Evolutionary conservation across 2,797 vertebrate species (phyloP).

Genomic region (Phataginus tetradactyla): DNA sequence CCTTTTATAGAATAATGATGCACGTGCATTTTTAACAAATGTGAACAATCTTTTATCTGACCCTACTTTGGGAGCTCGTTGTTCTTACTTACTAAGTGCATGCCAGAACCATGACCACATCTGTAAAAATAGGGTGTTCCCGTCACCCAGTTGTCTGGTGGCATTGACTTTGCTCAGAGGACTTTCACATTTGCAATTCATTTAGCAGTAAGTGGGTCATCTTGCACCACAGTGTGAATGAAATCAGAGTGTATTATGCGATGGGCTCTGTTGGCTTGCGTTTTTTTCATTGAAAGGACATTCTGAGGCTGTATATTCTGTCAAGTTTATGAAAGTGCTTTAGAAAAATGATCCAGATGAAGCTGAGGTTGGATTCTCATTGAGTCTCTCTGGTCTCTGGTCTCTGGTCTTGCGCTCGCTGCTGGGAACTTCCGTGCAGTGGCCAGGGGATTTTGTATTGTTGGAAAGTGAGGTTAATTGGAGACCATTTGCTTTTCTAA

Average conservation of each 20-base stretch:
- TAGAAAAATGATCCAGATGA: not conserved
- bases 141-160: constrained; percentile 67
- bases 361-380: constrained; percentile 47
- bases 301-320: not conserved
- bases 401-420: constrained; percentile 16
- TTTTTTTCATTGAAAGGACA: constrained; percentile 9
- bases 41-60: not conserved
- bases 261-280: not conserved
- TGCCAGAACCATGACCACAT: constrained; percentile 61
- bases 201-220: constrained; percentile 47
- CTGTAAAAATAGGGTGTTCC: constrained; percentile 55
- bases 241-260: not conserved
- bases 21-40: not conserved
- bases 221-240: constrained; percentile 21
- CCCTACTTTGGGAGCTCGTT: constrained; percentile 43
- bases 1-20: not conserved
- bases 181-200: constrained; percentile 56
- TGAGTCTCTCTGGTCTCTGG: fast-evolving
- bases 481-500: constrained; percentile 72
- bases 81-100: constrained; percentile 37
- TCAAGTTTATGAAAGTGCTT: not conserved
- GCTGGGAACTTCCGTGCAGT: constrained; percentile 48
- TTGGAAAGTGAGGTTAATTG: constrained; percentile 55
- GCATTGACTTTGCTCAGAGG: constrained; percentile 70
- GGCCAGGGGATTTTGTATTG: constrained; percentile 57